Conservation (phyloP, 2,797 vertebrate genomes). For the Centropyge bicolor region DNA sequence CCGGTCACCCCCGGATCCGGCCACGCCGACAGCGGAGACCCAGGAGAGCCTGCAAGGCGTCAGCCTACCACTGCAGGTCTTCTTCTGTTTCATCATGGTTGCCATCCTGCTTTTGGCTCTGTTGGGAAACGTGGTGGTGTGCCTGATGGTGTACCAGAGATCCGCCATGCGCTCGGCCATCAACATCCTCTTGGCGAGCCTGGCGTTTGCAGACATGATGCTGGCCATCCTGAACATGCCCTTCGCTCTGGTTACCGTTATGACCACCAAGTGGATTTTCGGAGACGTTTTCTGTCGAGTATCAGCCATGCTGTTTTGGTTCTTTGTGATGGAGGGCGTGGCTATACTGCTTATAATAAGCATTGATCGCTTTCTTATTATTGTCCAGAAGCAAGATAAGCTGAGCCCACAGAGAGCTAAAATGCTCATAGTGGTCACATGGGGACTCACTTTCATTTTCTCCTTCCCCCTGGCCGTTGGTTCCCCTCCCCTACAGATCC, state of each 20-base stretch:
- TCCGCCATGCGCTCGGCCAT: slow-evolving; percentile 98
- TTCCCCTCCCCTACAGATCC: slow-evolving; percentile 90
- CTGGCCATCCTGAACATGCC: slow-evolving; percentile 97
- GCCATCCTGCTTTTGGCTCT: slow-evolving; percentile 92
- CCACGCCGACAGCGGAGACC: slow-evolving; percentile 70
- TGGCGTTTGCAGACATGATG: slow-evolving; percentile 97
- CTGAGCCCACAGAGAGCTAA: slow-evolving; percentile 95
- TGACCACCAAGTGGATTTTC: slow-evolving; percentile 94
- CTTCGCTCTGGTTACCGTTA: slow-evolving; percentile 92
- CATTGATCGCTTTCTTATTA: slow-evolving; percentile 97
- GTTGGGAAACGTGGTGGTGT: slow-evolving; percentile 96
- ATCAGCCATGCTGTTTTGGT: slow-evolving; percentile 98
- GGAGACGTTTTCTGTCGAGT: slow-evolving; percentile 92
- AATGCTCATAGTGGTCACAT: slow-evolving; percentile 92
- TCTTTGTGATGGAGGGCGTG: slow-evolving; percentile 95
- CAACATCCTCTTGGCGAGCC: slow-evolving; percentile 97
- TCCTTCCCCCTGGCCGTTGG: slow-evolving; percentile 93
- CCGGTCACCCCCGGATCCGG: slow-evolving; percentile 53
- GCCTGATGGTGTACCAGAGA: slow-evolving; percentile 98
- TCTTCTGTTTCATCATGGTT: slow-evolving; percentile 91
- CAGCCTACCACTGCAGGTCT: slow-evolving; percentile 91
- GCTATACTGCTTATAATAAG: slow-evolving; percentile 98
- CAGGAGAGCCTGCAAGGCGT: slow-evolving; percentile 83
- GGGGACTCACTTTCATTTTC: slow-evolving; percentile 91
- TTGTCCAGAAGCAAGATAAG: slow-evolving; percentile 97